Percentiles rank a stretch among this genome's conserved stretches.
These are phyloP conservation scores for Dascyllus trimaculatus DNA, from an alignment of 2,113 vertebrate species.

Conservation along the genomic window DNA sequence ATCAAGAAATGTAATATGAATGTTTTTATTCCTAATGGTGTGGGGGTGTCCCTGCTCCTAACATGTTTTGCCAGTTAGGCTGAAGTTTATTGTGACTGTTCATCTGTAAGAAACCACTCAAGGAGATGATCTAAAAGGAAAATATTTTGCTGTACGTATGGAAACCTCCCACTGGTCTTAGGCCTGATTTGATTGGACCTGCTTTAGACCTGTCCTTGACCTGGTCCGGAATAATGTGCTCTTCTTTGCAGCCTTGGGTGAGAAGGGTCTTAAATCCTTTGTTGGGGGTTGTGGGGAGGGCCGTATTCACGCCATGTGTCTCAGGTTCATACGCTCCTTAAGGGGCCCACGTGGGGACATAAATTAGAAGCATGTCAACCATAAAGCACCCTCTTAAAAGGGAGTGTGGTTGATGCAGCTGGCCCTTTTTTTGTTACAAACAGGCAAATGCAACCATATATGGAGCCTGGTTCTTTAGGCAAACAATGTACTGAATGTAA, in stretches of 20 bases:
- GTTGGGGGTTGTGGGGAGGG: conserved; percentile 12
- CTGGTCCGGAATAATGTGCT: conserved; percentile 41
- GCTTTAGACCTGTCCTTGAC: conserved; percentile 49
- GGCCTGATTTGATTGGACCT: conserved; percentile 21
- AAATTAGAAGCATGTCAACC: conserved; percentile 78
- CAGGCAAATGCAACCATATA: conserved; percentile 62
- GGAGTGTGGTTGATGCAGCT: conserved; percentile 70
- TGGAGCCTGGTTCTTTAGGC: conserved; percentile 37
- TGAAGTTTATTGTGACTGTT: background rate
- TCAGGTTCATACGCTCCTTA: conserved; percentile 71
- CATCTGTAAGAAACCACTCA: background rate
- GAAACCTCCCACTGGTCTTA: background rate
- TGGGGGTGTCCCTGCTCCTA: background rate
- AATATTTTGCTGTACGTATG: background rate
- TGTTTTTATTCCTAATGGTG: too few relatives aligned
- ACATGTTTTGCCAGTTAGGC: too few relatives aligned
- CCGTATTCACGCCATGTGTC: conserved; percentile 61
- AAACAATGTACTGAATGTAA: conserved; percentile 36
- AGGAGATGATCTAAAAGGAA: background rate
- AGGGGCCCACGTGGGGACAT: conserved; percentile 68
- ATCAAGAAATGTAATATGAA: background rate
- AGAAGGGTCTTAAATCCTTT: conserved; percentile 53
- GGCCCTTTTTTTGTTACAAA: conserved; percentile 66
- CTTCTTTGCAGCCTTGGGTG: conserved; percentile 40
- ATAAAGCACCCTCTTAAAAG: conserved; percentile 74